Base-by-base conservation (phyloP, 2,888 invertebrate species). In the Herminia tarsipennalis region DNA sequence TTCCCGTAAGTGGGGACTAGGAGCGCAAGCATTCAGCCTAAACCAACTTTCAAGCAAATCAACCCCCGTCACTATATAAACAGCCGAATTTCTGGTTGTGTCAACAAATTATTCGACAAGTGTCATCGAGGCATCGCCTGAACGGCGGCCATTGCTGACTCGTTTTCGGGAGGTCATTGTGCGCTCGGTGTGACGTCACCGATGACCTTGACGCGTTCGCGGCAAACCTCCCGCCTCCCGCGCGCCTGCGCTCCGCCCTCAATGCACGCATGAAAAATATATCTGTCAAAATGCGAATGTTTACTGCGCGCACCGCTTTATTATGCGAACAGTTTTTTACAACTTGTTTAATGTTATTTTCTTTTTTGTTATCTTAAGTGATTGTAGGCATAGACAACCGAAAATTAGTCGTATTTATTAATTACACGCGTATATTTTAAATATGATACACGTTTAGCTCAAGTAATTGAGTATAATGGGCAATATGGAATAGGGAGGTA, bases 181-280 rank as follows among this genome's bases (percentile, higher is more conserved):
- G 82, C 88, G 78, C 73, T 56, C 55, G 46, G 35, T 53, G 75
- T 88, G 88, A 90, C 91, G 91, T 90, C 89, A 91, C 75, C 47
- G 70, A 74, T 88, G 92, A 92, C 92, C 92, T 92, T 92, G 92
- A 86, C 79, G 84, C 78, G 81, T 69, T 70, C 75, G 76, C 60
- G 66, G 64, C 58, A 60, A 61, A 61, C 47, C 59, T 59, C 66
- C 21, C 16, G 61, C 55, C 57, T 56, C 57, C 59, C 50, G 53
- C 58, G 51, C 60, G 45, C 56, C 56, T 48, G 5, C 37, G 35
- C 56, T 38, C 27, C 51, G 17, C 53, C 41, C 63, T 54, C 70
- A 54, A 47, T 77, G 79, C 81, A 81, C 73, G 77, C 80, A 79
- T 79, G 75, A 78, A 81, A 81, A 79, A 76, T 78, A 70, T 71